Evolutionary conservation across 2,888 invertebrate genomes (phyloP).

Genomic region (Thumatha senex): DNA sequence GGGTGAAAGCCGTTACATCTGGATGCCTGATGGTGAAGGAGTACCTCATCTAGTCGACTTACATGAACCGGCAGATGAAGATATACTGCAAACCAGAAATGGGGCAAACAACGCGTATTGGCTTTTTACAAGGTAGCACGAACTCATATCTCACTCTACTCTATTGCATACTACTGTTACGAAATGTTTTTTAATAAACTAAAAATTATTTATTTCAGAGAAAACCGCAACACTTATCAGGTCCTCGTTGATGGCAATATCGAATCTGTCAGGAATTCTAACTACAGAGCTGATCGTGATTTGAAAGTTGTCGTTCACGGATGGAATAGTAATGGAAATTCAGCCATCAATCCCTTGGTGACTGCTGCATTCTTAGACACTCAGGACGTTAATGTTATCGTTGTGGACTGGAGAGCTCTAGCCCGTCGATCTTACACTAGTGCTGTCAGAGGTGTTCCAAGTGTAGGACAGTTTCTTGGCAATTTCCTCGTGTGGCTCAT

Average conservation of each 20-base stretch:
- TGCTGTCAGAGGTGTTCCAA: conserved; percentile 46
- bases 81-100: conserved; percentile 41
- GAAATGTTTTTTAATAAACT: too few species aligned
- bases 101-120: conserved; percentile 65
- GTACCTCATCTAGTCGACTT: conserved; percentile 62
- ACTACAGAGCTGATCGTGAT: conserved; percentile 42
- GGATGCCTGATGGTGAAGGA: conserved; percentile 72
- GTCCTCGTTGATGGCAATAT: conserved; percentile 34
- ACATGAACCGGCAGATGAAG: conserved; percentile 44
- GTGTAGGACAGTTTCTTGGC: conserved; percentile 52
- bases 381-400: conserved; percentile 55
- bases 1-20: conserved; percentile 69
- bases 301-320: conserved; percentile 55
- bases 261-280: conserved; percentile 41
- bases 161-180: too few species aligned
- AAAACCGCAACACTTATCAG: conserved; percentile 47
- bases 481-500: conserved; percentile 58
- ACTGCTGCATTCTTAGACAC: conserved; percentile 53
- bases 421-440: conserved; percentile 42
- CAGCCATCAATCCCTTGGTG: conserved; percentile 46
- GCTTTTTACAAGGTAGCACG: conserved; percentile 54
- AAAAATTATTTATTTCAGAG: conserved; percentile 28
- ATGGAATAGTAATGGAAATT: conserved; percentile 58
- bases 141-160: too few species aligned
- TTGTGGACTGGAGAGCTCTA: conserved; percentile 54